Evolutionary conservation across 2,113 vertebrate genomes (phyloP), one percentile per base, ranked within the genome.

Genomic region (Psephotus haematonotus): DNA sequence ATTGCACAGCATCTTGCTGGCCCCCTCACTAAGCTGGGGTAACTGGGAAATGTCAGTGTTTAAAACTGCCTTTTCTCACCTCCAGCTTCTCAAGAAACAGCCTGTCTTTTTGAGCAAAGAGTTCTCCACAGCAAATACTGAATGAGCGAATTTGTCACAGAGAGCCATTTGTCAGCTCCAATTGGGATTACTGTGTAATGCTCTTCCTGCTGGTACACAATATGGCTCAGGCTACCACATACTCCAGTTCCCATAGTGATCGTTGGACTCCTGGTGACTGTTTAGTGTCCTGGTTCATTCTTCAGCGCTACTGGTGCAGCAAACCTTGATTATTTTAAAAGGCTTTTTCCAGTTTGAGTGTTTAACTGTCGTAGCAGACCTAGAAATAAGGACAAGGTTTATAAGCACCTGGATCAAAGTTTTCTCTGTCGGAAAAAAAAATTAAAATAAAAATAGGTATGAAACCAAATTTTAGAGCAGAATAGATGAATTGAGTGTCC

Each of bases 111-210:
- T 1, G 7, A 85, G 75, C 53, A 65, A 85, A 91, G 59, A 63
- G 62, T 82, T 94, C 52, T 76, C 75, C 67, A 65, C 85, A 93
- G 90, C 85, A 93, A 90, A 52, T 72, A 79, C 49, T 72, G 90
- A 92, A 90, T 64, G 90, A 86, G 79, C 49, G 44, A 92, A 83
- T 95, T 93, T 41, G 49, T 95, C 90, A 92, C 92, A 77, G 93
- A 0, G 5, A 95, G 74, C 59, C 87, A 92, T 96, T 95, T 95
- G 87, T 94, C 87, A 90, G 53, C 82, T 93, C 75, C 93, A 67
- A 28, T 80, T 94, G 91, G 82, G 90, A 79, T 93, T 94, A 70
- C 78, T 67, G 78, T 53, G 41, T 90, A 94, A 94, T 87, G 85
- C 67, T 82, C 23, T 78, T 93, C 88, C 95, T 86, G 83, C 92